Percentiles rank a stretch among this genome's conserved stretches.
Evolutionary conservation across 2,888 invertebrate genomes (phyloP).

Genomic region (Tetrapedia diversipes): DNA sequence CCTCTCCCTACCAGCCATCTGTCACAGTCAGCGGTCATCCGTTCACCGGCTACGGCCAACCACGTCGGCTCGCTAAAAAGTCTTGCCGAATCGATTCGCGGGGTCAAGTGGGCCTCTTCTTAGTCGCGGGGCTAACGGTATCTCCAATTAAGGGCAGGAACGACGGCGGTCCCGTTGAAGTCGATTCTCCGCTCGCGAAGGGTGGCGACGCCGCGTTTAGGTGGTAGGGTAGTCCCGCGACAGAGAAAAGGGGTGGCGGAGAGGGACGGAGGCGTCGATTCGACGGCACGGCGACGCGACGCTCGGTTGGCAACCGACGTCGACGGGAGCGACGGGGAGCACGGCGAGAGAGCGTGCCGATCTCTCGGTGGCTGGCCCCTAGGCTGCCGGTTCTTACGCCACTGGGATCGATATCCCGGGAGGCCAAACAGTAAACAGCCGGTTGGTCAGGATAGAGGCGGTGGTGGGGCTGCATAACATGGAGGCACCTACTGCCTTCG

Average conservation of each 20-base stretch:
- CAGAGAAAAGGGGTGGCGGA: not conserved
- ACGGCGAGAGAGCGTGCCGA: slow-evolving; percentile 58
- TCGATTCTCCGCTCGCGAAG: slow-evolving; percentile 60
- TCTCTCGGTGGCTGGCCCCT: slow-evolving; percentile 61
- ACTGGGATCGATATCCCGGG: slow-evolving; percentile 83
- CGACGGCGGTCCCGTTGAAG: slow-evolving; percentile 56
- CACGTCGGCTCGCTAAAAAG: no score
- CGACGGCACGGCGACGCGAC: no score
- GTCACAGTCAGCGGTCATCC: not conserved
- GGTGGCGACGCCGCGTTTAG: slow-evolving; percentile 41
- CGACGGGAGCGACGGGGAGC: slow-evolving; percentile 49
- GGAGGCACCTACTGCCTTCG: slow-evolving; percentile 70
- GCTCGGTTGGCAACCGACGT: slow-evolving; percentile 70
- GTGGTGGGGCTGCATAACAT: slow-evolving; percentile 75
- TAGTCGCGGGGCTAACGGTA: slow-evolving; percentile 32
- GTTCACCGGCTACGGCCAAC: no score
- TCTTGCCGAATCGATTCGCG: slow-evolving; percentile 53
- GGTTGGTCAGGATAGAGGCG: slow-evolving; percentile 81
- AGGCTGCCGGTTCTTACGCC: slow-evolving; percentile 80
- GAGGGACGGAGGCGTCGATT: not conserved
- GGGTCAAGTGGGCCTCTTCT: slow-evolving; percentile 50
- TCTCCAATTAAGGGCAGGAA: slow-evolving; percentile 63
- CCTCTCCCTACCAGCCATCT: slow-evolving; percentile 29
- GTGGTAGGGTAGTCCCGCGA: no score
- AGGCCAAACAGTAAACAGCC: slow-evolving; percentile 83